Base-by-base conservation (phyloP, 1,140 invertebrate genomes). In the Ctenoplectra terminalis region DNA sequence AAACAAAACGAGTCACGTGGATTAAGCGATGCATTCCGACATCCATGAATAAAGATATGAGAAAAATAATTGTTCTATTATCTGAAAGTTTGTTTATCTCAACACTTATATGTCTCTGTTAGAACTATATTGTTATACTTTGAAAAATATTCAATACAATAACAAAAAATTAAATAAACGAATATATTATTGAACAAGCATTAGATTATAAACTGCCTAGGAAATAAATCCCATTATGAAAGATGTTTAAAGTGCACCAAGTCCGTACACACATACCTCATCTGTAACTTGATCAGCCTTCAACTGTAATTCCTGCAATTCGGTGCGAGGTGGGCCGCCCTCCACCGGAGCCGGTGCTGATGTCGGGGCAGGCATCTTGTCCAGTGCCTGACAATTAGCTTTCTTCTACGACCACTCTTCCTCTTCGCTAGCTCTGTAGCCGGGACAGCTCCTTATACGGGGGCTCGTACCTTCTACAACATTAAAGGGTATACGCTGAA, bases 281-380 rank as follows among this genome's bases (percentile, higher is more conserved):
- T 99, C 98, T 89, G 98, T 98, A 87, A 96, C 95, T 93, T 98
- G 95, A 90, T 97, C 97, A 80, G 97, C 95, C 92, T 96, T 97
- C 90, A 98, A 95, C 93, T 99, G 98, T 82, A 99, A 93, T 94
- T 98, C 97, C 91, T 99, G 97, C 83, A 99, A 94, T 93, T 99
- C 98, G 67, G 97, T 97, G 90, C 96, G 95, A 37, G 97, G 97
- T 73, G 96, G 96, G 67, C 95, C 95, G 66, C 95, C 95, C 89
- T 96, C 96, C 86, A 94, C 95, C 50, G 93, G 90, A 76, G 90
- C 92, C 66, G 92, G 90, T 43, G 93, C 94, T 90, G 94, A 92
- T 86, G 96, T 95, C 79, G 95, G 95, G 85, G 95, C 95, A 88
- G 95, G 95, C 94, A 95, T 95, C 88, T 67, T 71, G 61, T 70